Conservation (phyloP, 2,113 vertebrate genomes). For the Anolis carolinensis region DNA sequence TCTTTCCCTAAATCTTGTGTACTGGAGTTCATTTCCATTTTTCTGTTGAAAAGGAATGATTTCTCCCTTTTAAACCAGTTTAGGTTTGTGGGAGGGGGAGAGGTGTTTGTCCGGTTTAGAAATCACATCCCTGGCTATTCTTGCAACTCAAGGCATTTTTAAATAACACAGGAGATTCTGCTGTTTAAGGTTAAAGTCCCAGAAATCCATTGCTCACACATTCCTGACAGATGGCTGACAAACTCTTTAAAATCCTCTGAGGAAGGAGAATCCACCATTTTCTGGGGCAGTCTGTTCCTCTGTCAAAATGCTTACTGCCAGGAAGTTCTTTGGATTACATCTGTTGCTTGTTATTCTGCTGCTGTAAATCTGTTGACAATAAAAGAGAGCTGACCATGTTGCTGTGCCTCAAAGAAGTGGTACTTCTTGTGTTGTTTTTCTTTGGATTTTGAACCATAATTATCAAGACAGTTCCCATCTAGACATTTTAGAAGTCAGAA, state of each 20-base stretch:
- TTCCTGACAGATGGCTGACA: not conserved
- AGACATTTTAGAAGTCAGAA: too few relatives aligned
- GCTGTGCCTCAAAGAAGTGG: not conserved
- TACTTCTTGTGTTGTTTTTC: not conserved
- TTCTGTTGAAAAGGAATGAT: not conserved
- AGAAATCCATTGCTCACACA: too few relatives aligned
- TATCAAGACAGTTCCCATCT: not conserved
- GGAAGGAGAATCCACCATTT: too few relatives aligned
- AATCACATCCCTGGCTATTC: not conserved
- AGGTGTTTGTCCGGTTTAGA: not conserved
- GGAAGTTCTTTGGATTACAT: not conserved
- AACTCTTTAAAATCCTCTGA: not conserved
- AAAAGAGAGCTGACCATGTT: not conserved
- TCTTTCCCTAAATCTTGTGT: not conserved
- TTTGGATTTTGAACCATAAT: not conserved
- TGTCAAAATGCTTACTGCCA: too few relatives aligned
- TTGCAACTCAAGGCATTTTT: not conserved
- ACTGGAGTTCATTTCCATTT: not conserved
- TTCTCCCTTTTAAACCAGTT: not conserved
- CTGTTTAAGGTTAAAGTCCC: not conserved
- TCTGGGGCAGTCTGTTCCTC: too few relatives aligned
- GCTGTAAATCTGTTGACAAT: not conserved
- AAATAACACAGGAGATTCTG: not conserved
- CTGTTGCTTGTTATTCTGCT: not conserved
- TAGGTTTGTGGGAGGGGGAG: not conserved